Evolutionary conservation across 2,797 vertebrate species (phyloP), one percentile per base, ranked within the genome.

Genomic region (Dicrostonyx torquatus): DNA sequence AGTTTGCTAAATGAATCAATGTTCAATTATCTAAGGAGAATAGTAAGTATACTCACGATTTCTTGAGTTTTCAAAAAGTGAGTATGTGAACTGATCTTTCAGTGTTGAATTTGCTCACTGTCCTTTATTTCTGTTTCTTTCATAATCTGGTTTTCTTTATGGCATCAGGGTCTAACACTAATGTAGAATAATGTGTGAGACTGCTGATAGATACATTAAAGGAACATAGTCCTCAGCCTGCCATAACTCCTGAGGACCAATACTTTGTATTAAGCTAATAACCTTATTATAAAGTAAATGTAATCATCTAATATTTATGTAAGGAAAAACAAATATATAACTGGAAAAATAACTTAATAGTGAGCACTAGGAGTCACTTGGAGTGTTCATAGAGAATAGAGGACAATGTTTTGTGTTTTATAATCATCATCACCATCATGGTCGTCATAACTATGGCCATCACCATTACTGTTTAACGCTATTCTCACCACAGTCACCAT

Each of bases 1-100:
- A 72, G 77, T 93, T 13, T 40, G 53, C 55, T 79, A 62, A 96
- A 94, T 68, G 34, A 94, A 86, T 10, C 5, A 90, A 89, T 43
- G 76, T 92, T 31, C 45, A 77, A 50, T 76, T 93, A 29, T 22
- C 11, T 91, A 34, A 93, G 18, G 93, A 94, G 78, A 91, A 26
- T 87, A 78, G 87, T 89, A 95, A 58, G 29, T 85, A 48, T 80
- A 83, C 6, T 92, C 22, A 64, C 85, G 50, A 83, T 95, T 93
- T 96, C 75, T 94, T 12, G 85, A 86, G 14, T 78, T 14, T 95
- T 90, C 82, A 75, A 91, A 72, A 68, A 91, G 87, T 95, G 75
- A 86, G 73, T 77, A 77, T 70, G 43, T 68, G 70, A 86, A 68
- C 64, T 93, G 48, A 89, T 93, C 89, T 84, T 75, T 88, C 72